Evolutionary conservation across 2,888 invertebrate species (phyloP).

Genomic region (Gryllus longicercus): DNA sequence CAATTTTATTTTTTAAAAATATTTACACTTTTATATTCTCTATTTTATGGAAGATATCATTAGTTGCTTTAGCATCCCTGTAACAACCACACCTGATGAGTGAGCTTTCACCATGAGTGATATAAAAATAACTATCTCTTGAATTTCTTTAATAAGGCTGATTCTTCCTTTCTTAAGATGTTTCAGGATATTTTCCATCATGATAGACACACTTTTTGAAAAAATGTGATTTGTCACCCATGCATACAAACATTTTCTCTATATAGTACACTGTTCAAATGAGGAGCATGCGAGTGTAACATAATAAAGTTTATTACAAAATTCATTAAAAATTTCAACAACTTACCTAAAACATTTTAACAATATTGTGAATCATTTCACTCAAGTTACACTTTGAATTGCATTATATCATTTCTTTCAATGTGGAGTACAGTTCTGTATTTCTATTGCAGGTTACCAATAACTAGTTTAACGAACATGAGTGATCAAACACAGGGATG

Average conservation of each 20-base stretch:
- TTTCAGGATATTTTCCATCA: not conserved
- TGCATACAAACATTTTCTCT: not conserved
- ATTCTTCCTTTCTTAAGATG: not conserved
- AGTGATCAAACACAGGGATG: conserved; percentile 4
- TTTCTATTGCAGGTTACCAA: too few species aligned
- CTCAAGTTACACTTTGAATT: not conserved
- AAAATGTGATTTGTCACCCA: not conserved
- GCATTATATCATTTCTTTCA: too few species aligned
- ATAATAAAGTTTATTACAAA: conserved; percentile 17
- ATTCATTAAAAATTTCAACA: conserved; percentile 11
- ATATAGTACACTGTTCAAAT: not conserved
- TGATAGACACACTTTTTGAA: not conserved
- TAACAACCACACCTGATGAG: conserved; percentile 10
- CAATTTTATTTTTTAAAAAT: not conserved
- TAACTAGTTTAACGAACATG: not conserved
- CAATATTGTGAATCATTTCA: not conserved
- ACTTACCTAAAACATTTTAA: conserved; percentile 3
- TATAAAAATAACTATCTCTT: conserved; percentile 17
- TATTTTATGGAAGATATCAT: conserved; percentile 8
- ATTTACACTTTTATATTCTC: conserved; percentile 10
- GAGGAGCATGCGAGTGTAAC: not conserved
- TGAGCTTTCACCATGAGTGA: conserved; percentile 17
- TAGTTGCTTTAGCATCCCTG: conserved; percentile 17
- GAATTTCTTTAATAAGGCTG: not conserved
- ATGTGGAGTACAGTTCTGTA: too few species aligned